Evolutionary conservation across 2,888 invertebrate species (phyloP).

Genomic region (Caenorhabditis zanzibari): DNA sequence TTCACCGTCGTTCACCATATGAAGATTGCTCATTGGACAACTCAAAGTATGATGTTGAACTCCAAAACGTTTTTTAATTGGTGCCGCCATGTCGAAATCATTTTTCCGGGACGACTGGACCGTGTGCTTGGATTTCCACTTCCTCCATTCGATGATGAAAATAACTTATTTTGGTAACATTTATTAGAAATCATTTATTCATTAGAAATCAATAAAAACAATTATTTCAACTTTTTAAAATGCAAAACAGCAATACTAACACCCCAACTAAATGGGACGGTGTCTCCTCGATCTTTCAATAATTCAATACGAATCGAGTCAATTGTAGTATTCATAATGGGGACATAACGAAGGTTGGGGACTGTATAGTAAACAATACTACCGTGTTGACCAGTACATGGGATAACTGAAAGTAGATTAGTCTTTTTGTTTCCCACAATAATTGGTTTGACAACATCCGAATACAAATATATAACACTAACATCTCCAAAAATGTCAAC

Average conservation of each 20-base stretch:
- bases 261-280: constrained; percentile 6
- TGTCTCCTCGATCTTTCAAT: neutral
- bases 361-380: constrained; percentile 10
- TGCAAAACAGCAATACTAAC: constrained; percentile 11
- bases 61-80: too few species aligned
- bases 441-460: neutral
- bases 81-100: too few species aligned
- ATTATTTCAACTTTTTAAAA: constrained; percentile 13
- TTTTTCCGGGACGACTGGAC: too few species aligned
- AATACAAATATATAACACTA: constrained; percentile 13
- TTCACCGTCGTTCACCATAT: too few species aligned
- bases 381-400: constrained; percentile 2
- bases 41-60: too few species aligned
- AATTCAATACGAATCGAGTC: constrained; percentile 2
- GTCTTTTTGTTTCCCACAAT: constrained; percentile 12
- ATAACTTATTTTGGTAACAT: too few species aligned
- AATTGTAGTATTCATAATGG: neutral
- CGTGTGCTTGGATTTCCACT: too few species aligned
- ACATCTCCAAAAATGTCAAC: constrained; percentile 10
- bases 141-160: too few species aligned
- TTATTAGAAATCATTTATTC: too few species aligned
- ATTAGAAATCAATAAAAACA: too few species aligned
- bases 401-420: constrained; percentile 8
- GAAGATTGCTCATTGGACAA: too few species aligned
- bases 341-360: constrained; percentile 8